These are phyloP conservation scores for Momotus momota DNA, from an alignment of 2,797 vertebrate genomes.

Conservation along the genomic window DNA sequence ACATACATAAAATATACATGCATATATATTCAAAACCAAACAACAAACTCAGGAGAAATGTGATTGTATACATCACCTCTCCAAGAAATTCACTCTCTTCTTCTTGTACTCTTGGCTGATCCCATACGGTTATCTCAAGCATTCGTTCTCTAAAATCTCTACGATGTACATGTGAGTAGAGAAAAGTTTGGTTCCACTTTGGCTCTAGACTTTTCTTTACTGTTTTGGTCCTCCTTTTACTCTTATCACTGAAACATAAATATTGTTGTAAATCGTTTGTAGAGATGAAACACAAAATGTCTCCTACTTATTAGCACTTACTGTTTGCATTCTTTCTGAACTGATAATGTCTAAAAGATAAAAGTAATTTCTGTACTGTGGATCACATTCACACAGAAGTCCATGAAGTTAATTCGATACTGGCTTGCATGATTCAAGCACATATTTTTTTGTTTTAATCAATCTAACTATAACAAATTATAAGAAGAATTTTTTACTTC, in stretches of 20 bases:
- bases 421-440: neutral
- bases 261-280: conserved; percentile 10
- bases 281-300: conserved; percentile 30
- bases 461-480: neutral
- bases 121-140: conserved; percentile 96
- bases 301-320: neutral
- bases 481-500: neutral
- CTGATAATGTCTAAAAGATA: neutral
- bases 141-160: conserved; percentile 96
- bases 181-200: conserved; percentile 96
- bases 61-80: conserved; percentile 84
- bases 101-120: conserved; percentile 92
- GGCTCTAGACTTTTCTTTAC: conserved; percentile 94
- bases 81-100: conserved; percentile 95
- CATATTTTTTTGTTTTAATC: neutral
- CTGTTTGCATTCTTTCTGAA: neutral
- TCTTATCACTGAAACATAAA: conserved; percentile 89
- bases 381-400: neutral
- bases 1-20: neutral
- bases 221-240: conserved; percentile 95
- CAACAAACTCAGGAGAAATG: neutral
- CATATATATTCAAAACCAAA: neutral
- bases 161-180: conserved; percentile 93
- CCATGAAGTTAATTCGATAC: neutral
- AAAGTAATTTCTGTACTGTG: neutral